These are phyloP conservation scores for Neolamprologus falcicula DNA, from an alignment of 2,113 vertebrate genomes.

Conservation along the genomic window DNA sequence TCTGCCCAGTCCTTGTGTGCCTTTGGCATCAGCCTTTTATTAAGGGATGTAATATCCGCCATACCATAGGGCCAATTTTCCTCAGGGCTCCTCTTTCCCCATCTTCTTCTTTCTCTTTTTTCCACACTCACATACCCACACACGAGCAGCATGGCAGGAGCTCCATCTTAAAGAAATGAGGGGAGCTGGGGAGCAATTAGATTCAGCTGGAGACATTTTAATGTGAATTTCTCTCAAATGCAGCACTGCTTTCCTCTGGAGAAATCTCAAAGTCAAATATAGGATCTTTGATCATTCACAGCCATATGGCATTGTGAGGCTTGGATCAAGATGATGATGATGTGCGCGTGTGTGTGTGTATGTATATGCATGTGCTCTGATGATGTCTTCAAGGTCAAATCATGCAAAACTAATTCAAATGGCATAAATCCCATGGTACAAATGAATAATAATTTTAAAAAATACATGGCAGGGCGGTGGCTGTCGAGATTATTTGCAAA, in stretches of 20 bases:
- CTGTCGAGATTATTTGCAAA: background rate
- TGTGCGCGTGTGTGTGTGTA: background rate
- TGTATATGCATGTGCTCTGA: background rate
- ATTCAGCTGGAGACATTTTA: slow-evolving; percentile 60
- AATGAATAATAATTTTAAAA: rapidly evolving
- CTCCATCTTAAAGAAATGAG: slow-evolving; percentile 55
- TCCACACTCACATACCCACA: background rate
- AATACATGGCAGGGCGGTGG: background rate
- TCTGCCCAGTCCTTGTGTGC: background rate
- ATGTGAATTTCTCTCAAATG: slow-evolving; percentile 40
- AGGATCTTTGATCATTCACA: slow-evolving; percentile 53
- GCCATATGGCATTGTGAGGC: slow-evolving; percentile 34
- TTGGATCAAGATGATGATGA: background rate
- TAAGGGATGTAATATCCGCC: slow-evolving; percentile 56
- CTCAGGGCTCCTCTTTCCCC: background rate
- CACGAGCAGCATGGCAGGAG: slow-evolving; percentile 25
- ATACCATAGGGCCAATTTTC: slow-evolving; percentile 34
- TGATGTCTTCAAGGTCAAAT: slow-evolving; percentile 34
- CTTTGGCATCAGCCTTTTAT: slow-evolving; percentile 52
- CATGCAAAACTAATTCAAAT: slow-evolving; percentile 20
- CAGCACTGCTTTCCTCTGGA: slow-evolving; percentile 30
- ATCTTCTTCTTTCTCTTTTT: background rate
- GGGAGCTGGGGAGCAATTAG: slow-evolving; percentile 59
- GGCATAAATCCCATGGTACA: background rate
- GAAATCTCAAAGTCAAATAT: slow-evolving; percentile 65